Evolutionary conservation across 2,113 vertebrate species (phyloP), one percentile per base, ranked within the genome.

Genomic region (Oreochromis tanganicae): DNA sequence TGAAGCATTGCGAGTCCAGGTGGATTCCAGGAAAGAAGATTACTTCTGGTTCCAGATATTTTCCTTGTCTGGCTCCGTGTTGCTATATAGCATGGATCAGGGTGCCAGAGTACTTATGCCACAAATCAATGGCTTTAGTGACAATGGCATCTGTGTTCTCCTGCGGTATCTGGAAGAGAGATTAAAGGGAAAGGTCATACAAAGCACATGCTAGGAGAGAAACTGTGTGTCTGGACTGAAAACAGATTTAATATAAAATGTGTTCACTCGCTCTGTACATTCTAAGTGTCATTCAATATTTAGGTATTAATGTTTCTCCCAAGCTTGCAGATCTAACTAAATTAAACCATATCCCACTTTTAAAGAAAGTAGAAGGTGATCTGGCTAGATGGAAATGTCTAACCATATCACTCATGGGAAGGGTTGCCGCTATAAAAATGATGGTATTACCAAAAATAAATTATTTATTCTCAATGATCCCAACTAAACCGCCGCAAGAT

Each of bases 91-190:
- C 97, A 61, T 99, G 99, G 14, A 97, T 96, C 0, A 97, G 98
- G 4, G 97, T 98, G 41, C 98, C 98, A 0, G 98, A 98, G 92
- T 99, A 97, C 5, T 97, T 98, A 92, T 98, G 98, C 99, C 99
- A 99, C 63, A 99, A 85, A 89, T 99, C 99, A 32, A 99, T 98
- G 34, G 98, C 98, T 96, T 99, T 99, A 84, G 97, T 98, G 90
- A 99, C 98, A 4, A 99, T 98, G 10, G 98, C 97, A 0, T 99
- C 99, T 0, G 98, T 99, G 96, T 99, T 99, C 85, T 99, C 98
- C 92, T 98, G 98, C 3, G 99, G 99, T 63, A 99, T 97, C 99
- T 99, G 89, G 5, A 91, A 41, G 55, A 19, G 17, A 66, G 8
- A 34, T 54, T 24, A 7, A n/a, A 17, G 6, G 3, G 24, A 71